These are phyloP conservation scores for Charadrius vociferus DNA, from an alignment of 2,113 vertebrate species.

Conservation along the genomic window DNA sequence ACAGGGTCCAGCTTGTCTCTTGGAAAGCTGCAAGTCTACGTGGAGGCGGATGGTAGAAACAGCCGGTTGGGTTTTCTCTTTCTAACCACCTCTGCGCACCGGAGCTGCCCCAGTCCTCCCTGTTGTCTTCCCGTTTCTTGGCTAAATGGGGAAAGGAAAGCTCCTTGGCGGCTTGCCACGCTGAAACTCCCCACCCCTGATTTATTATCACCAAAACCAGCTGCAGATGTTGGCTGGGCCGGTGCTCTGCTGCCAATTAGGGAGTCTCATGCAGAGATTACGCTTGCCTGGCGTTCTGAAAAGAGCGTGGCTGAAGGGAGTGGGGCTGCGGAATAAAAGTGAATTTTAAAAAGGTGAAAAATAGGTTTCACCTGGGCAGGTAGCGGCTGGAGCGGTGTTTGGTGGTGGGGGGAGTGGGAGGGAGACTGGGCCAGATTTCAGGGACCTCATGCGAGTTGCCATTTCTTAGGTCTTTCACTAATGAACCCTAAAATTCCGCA, in stretches of 20 bases:
- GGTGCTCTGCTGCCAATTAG: constrained; percentile 86
- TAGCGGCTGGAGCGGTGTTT: not conserved
- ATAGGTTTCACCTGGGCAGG: not conserved
- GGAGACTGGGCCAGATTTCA: not conserved
- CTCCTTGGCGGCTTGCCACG: constrained; percentile 37
- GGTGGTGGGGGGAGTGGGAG: not conserved
- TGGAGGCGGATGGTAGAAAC: rapidly evolving
- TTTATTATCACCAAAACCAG: constrained; percentile 89
- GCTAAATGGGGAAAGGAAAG: constrained; percentile 39
- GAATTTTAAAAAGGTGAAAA: not conserved
- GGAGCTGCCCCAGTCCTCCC: not conserved
- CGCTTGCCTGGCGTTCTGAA: constrained; percentile 32
- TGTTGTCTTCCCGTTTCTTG: constrained; percentile 20
- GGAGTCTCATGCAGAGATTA: constrained; percentile 82
- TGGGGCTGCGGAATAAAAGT: not conserved
- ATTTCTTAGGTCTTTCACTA: not conserved
- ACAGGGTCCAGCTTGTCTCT: not conserved
- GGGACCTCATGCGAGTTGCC: not conserved
- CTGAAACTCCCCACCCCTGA: constrained; percentile 69
- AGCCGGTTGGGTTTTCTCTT: rapidly evolving
- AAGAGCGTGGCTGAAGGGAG: not conserved
- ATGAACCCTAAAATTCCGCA: not conserved
- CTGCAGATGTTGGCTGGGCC: constrained; percentile 86
- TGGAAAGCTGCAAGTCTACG: not conserved
- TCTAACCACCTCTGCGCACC: not conserved